Conservation (phyloP, 2,113 vertebrate genomes). For the Ameiurus melas region DNA sequence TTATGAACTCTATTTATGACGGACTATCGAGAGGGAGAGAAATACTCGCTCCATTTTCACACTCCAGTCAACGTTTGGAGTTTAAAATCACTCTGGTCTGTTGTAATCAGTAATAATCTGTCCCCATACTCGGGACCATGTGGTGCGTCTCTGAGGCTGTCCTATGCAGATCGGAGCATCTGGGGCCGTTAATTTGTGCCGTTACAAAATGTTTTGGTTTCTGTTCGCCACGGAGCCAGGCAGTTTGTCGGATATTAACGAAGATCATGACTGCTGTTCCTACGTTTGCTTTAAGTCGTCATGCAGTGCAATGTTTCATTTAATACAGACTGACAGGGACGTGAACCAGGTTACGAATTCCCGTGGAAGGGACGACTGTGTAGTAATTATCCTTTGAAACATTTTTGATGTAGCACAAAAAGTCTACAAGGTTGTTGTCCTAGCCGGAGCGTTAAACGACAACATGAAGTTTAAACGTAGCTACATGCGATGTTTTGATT, state of each 20-base stretch:
- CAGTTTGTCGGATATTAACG: background rate
- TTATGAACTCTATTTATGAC: conserved; percentile 30
- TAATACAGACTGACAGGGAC: background rate
- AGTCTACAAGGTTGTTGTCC: no score
- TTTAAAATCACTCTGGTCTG: background rate
- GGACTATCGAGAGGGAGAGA: background rate
- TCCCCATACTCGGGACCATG: background rate
- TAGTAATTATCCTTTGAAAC: no score
- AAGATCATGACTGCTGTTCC: background rate
- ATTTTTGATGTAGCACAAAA: background rate
- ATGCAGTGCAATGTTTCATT: background rate
- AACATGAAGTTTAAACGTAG: no score
- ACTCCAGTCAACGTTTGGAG: background rate
- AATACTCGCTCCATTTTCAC: background rate
- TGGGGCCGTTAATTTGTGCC: background rate
- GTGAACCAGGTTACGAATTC: background rate
- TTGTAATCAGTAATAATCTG: background rate
- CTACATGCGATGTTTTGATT: no score
- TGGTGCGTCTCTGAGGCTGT: background rate
- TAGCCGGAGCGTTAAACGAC: no score
- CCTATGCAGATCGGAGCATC: background rate
- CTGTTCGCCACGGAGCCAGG: background rate
- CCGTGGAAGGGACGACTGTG: background rate
- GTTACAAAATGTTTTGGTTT: background rate
- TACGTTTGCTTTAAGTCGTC: background rate